phyloP scores from a whole-genome alignment of 53 echinoderm and acorn worm genomes.

The Holothuria leucospilota region DNA sequence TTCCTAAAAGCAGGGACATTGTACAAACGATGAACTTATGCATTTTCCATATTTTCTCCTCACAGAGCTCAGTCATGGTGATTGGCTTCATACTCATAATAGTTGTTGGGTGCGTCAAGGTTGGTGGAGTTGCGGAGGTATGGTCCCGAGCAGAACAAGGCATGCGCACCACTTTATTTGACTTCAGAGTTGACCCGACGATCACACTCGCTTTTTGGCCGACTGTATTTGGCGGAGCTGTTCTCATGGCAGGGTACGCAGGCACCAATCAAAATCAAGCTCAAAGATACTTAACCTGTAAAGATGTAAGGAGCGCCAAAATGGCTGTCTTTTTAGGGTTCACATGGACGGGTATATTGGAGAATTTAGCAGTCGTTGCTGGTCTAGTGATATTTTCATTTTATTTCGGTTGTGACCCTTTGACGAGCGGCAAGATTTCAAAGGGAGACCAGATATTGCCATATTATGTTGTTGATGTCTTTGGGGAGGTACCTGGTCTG shows the following conservation, averaged over 20 bases:
- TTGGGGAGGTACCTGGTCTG: background rate
- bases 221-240: background rate
- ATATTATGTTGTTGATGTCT: constrained; percentile 16
- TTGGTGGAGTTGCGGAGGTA: constrained; percentile 13
- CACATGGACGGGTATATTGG: constrained; percentile 1
- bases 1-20: too few relatives aligned
- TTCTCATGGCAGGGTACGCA: background rate
- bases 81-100: constrained; percentile 8
- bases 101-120: background rate
- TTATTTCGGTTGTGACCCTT: constrained; percentile 22
- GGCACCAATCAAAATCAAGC: constrained; percentile 40
- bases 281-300: constrained; percentile 37
- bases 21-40: too few relatives aligned
- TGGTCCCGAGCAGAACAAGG: constrained; percentile 10
- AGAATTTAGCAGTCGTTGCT: background rate
- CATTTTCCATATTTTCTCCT: too few relatives aligned
- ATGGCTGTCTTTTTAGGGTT: constrained; percentile 1
- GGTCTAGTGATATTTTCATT: background rate
- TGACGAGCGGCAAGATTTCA: background rate
- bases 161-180: background rate
- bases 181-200: constrained; percentile 19
- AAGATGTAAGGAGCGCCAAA: constrained; percentile 12
- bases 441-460: constrained; percentile 18
- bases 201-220: constrained; percentile 14
- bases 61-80: constrained; percentile 14